A percentile compares a stretch with the other conserved stretches of the same genome.
Evolutionary conservation across 2,797 vertebrate genomes (phyloP).

Genomic region (Sternotherus odoratus): DNA sequence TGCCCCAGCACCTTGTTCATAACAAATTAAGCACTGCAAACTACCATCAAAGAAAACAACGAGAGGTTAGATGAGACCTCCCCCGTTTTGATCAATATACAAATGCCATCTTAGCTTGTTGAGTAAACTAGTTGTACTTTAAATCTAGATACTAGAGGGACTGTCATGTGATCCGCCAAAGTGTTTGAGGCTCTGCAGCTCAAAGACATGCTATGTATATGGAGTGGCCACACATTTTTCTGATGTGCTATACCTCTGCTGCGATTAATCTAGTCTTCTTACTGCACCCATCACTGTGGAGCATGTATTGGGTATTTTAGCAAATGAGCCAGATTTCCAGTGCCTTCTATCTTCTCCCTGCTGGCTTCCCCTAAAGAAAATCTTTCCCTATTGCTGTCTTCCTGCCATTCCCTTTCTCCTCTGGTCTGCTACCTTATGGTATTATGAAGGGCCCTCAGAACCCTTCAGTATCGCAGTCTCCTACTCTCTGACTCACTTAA

Average conservation of each 20-base stretch:
- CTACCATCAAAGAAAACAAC: not conserved
- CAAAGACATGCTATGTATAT: accelerated
- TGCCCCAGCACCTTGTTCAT: no score
- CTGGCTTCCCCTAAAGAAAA: not conserved
- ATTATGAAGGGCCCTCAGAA: conserved; percentile 1
- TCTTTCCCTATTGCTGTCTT: not conserved
- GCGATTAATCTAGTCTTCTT: not conserved
- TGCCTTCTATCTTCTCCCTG: not conserved
- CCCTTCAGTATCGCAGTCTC: not conserved
- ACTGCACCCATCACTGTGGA: not conserved
- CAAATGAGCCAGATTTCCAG: not conserved
- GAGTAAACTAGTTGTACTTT: not conserved
- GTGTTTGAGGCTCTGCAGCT: not conserved
- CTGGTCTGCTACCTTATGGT: not conserved
- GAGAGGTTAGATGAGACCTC: not conserved
- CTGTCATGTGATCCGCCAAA: not conserved
- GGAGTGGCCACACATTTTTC: not conserved
- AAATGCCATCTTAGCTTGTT: not conserved
- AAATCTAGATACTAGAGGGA: not conserved
- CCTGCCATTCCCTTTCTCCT: not conserved
- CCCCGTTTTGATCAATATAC: not conserved
- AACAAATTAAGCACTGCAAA: not conserved
- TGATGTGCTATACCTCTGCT: not conserved
- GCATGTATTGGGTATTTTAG: not conserved
- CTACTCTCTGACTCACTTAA: not conserved